Evolutionary conservation across 2,797 vertebrate genomes (phyloP).

Genomic region (Xenopus petersii): DNA sequence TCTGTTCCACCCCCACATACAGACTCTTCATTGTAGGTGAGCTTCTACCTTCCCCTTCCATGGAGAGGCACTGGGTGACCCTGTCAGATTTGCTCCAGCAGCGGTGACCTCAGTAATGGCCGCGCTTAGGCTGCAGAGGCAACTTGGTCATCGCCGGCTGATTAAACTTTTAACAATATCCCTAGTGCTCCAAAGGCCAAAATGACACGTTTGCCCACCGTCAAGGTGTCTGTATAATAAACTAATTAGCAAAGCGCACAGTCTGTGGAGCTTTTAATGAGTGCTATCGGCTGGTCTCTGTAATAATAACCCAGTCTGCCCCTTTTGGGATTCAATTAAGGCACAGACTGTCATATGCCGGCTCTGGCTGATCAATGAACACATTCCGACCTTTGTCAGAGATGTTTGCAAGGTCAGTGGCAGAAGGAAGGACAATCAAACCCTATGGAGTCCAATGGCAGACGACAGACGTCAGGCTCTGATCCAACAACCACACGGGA

Average conservation of each 20-base stretch:
- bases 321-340: conserved; percentile 84
- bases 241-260: conserved; percentile 88
- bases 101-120: conserved; percentile 71
- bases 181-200: conserved; percentile 83
- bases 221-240: conserved; percentile 89
- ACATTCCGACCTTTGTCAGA: conserved; percentile 73
- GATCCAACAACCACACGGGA: no score
- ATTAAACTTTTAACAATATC: conserved; percentile 86
- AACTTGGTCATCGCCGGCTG: conserved; percentile 77
- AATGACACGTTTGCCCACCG: conserved; percentile 80
- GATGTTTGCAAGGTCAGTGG: conserved; percentile 75
- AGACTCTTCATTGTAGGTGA: conserved; percentile 67
- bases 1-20: conserved; percentile 66
- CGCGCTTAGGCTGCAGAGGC: conserved; percentile 71
- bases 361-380: conserved; percentile 83
- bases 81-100: conserved; percentile 66
- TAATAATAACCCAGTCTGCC: conserved; percentile 77
- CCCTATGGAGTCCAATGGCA: conserved; percentile 59
- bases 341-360: conserved; percentile 81
- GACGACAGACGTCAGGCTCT: conserved; percentile 67
- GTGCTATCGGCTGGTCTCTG: conserved; percentile 77
- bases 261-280: conserved; percentile 82
- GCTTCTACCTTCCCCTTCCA: conserved; percentile 68
- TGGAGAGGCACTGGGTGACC: conserved; percentile 72
- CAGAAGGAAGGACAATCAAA: conserved; percentile 56